These are phyloP conservation scores for Saturnia pavonia DNA, from an alignment of 2,888 invertebrate genomes.

Conservation along the genomic window DNA sequence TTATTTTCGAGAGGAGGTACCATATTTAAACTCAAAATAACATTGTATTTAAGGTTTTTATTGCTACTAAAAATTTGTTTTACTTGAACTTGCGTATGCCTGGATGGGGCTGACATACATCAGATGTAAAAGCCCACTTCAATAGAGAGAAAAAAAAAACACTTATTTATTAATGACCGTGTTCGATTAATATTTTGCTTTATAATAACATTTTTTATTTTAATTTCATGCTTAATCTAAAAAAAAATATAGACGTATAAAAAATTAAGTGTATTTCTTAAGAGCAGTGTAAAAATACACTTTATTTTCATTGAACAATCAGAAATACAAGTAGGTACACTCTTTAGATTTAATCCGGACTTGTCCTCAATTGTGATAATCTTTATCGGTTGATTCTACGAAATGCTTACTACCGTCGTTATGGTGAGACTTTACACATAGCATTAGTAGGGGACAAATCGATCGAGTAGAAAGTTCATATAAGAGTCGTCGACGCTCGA, in stretches of 20 bases:
- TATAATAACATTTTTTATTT: too few species aligned
- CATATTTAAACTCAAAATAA: too few species aligned
- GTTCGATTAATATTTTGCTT: too few species aligned
- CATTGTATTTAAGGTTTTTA: too few species aligned
- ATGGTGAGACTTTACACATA: slow-evolving; percentile 14
- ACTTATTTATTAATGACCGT: too few species aligned
- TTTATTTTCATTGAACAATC: not conserved
- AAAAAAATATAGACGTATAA: not conserved
- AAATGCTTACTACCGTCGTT: slow-evolving; percentile 19
- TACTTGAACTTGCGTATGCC: too few species aligned
- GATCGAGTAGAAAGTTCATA: slow-evolving; percentile 28
- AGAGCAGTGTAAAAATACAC: not conserved
- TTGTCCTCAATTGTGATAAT: slow-evolving; percentile 3
- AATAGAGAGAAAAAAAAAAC: too few species aligned
- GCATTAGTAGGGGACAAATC: slow-evolving; percentile 7
- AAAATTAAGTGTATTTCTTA: not conserved
- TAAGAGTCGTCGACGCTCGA: slow-evolving; percentile 35
- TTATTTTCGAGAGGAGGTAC: too few species aligned
- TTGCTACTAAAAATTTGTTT: too few species aligned
- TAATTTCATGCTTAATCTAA: too few species aligned
- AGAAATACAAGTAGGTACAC: slow-evolving; percentile 1
- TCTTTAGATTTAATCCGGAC: slow-evolving; percentile 5
- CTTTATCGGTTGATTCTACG: slow-evolving; percentile 12
- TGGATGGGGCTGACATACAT: too few species aligned
- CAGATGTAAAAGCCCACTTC: too few species aligned